phyloP scores from a whole-genome alignment of 2,888 invertebrate species.

The Corbicula japonica region DNA sequence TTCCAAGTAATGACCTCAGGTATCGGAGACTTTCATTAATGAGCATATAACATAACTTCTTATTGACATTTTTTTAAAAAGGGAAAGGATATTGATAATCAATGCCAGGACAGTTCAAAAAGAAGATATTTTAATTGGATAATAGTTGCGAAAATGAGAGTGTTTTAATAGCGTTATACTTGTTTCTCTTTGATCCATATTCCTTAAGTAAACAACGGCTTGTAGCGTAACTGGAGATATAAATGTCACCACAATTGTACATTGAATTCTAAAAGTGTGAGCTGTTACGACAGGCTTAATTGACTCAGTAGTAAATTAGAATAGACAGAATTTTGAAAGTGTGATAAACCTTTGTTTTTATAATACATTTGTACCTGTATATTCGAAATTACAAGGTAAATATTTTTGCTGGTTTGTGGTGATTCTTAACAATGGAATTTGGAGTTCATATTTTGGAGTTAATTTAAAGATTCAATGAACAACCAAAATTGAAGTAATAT shows the following conservation, averaged over 20 bases:
- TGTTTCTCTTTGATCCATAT: constrained; percentile 19
- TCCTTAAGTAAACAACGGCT: constrained; percentile 17
- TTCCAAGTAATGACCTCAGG: no score
- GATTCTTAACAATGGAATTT: no score
- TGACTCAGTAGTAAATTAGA: constrained; percentile 4
- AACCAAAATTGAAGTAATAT: no score
- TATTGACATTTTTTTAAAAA: no score
- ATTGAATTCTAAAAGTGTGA: constrained; percentile 23
- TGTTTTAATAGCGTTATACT: constrained; percentile 11
- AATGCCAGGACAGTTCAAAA: not conserved
- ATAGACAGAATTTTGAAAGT: constrained; percentile 15
- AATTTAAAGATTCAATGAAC: no score
- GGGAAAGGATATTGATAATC: no score
- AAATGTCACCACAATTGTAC: not conserved
- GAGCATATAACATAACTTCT: no score
- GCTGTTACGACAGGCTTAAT: constrained; percentile 7
- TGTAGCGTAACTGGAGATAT: constrained; percentile 2
- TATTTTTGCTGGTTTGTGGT: no score
- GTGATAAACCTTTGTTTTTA: constrained; percentile 24
- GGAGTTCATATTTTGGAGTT: no score
- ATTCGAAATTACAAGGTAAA: no score
- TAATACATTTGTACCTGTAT: no score
- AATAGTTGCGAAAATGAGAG: not conserved
- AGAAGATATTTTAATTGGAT: constrained; percentile 19
- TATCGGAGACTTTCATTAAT: no score